Conservation (phyloP, 2,888 invertebrate genomes). For the Eristalinus sepulchralis region DNA sequence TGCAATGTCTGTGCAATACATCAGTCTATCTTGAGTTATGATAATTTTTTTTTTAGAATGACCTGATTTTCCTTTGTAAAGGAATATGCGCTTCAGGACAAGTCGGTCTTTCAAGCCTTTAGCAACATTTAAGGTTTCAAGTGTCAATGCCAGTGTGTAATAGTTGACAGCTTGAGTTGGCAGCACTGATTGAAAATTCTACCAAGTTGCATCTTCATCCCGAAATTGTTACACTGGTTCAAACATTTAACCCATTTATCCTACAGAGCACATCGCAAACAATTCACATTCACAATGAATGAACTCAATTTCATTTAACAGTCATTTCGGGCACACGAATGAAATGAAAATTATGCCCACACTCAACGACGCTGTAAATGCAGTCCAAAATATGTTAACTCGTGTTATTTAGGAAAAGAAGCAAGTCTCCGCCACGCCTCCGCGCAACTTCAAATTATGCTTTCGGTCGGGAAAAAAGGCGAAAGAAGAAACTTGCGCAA, state of each 20-base stretch:
- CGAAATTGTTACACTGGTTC: too few relatives aligned
- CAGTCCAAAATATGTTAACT: not conserved
- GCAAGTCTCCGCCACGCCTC: not conserved
- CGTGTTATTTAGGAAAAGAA: not conserved
- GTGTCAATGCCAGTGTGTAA: too few relatives aligned
- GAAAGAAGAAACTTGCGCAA: constrained; percentile 22
- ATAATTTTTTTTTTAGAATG: not conserved
- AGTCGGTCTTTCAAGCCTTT: too few relatives aligned
- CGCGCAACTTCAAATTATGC: not conserved
- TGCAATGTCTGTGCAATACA: not conserved
- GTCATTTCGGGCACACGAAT: not conserved
- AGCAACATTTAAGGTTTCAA: too few relatives aligned
- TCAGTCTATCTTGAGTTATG: not conserved
- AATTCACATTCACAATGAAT: not conserved
- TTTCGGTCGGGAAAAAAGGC: constrained; percentile 13
- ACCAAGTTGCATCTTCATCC: too few relatives aligned
- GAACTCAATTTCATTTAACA: not conserved
- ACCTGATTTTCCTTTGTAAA: not conserved
- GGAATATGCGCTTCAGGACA: too few relatives aligned
- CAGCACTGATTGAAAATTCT: too few relatives aligned
- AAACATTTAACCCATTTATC: too few relatives aligned
- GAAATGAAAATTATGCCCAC: not conserved
- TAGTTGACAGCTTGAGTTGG: too few relatives aligned
- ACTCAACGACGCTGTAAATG: not conserved
- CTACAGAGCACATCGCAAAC: not conserved